A percentile compares a stretch with the other conserved stretches of the same genome.
Conservation (phyloP, 2,888 invertebrate species). For the Ellobium chinense region DNA sequence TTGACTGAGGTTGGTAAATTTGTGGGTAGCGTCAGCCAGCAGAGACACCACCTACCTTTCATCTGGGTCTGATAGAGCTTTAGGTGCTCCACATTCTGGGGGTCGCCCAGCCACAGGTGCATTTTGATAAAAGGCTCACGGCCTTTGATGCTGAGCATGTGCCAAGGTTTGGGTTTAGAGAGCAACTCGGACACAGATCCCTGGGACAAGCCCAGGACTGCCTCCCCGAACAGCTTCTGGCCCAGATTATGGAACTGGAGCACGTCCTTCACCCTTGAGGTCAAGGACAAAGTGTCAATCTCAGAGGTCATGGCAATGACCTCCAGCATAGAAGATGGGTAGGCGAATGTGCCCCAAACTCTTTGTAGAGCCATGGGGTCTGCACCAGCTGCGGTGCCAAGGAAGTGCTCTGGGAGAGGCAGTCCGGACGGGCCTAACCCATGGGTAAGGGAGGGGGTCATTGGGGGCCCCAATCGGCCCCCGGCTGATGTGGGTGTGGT, state of each 20-base stretch:
- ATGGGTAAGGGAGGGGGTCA: constrained; percentile 89
- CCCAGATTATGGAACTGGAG: constrained; percentile 97
- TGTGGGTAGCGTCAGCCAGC: constrained; percentile 1
- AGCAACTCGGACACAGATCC: constrained; percentile 95
- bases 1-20: not conserved
- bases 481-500: constrained; percentile 81
- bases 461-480: constrained; percentile 55
- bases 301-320: constrained; percentile 98
- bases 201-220: constrained; percentile 96
- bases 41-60: constrained; percentile 73
- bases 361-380: constrained; percentile 22
- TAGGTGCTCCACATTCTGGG: constrained; percentile 94
- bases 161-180: constrained; percentile 99
- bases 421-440: constrained; percentile 24
- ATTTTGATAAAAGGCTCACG: constrained; percentile 84
- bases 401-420: constrained; percentile 37
- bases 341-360: constrained; percentile 57
- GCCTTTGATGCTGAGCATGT: constrained; percentile 98
- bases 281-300: constrained; percentile 96
- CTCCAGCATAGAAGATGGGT: constrained; percentile 96
- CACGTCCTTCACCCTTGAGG: constrained; percentile 97
- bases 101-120: constrained; percentile 97
- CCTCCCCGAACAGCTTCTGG: constrained; percentile 98
- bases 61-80: constrained; percentile 82
- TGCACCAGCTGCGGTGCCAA: not conserved